Evolutionary conservation across 1,140 invertebrate species (phyloP).

Genomic region (Euura saliciscinereae): DNA sequence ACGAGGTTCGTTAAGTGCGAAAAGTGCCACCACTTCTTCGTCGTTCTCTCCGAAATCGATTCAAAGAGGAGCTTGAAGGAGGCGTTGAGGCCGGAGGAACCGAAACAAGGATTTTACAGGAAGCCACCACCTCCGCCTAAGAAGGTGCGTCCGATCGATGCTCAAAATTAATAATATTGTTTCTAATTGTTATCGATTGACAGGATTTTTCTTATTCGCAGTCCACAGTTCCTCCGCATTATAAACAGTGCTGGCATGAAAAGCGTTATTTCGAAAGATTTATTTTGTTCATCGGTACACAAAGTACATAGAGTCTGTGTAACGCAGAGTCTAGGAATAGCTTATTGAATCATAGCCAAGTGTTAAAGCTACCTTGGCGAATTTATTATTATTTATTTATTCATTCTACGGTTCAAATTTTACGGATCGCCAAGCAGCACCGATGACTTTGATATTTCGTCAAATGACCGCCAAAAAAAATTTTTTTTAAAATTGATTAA

Average conservation of each 20-base stretch:
- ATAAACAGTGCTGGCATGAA: slow-evolving; percentile 1
- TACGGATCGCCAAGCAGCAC: no score
- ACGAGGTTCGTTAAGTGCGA: slow-evolving; percentile 97
- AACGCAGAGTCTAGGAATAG: not conserved
- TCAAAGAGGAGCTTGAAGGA: slow-evolving; percentile 85
- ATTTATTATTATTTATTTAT: no score
- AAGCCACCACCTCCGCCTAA: slow-evolving; percentile 92
- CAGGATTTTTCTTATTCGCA: slow-evolving; percentile 12
- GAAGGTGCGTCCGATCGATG: slow-evolving; percentile 64
- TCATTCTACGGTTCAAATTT: not conserved
- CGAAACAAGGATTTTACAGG: slow-evolving; percentile 66
- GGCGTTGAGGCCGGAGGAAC: slow-evolving; percentile 67
- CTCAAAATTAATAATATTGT: slow-evolving; percentile 9
- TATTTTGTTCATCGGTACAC: not conserved
- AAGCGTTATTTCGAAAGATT: not conserved
- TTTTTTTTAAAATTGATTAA: slow-evolving; percentile 6
- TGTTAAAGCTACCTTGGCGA: not conserved
- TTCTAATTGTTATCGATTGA: not conserved
- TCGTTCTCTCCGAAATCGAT: slow-evolving; percentile 93
- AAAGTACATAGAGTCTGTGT: not conserved
- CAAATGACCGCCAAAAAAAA: no score
- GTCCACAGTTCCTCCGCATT: not conserved
- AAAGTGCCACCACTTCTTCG: slow-evolving; percentile 97
- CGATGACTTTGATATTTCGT: no score
- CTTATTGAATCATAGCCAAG: slow-evolving; percentile 12